These are phyloP conservation scores for Channallabes apus DNA, from an alignment of 2,797 vertebrate genomes.

Conservation along the genomic window DNA sequence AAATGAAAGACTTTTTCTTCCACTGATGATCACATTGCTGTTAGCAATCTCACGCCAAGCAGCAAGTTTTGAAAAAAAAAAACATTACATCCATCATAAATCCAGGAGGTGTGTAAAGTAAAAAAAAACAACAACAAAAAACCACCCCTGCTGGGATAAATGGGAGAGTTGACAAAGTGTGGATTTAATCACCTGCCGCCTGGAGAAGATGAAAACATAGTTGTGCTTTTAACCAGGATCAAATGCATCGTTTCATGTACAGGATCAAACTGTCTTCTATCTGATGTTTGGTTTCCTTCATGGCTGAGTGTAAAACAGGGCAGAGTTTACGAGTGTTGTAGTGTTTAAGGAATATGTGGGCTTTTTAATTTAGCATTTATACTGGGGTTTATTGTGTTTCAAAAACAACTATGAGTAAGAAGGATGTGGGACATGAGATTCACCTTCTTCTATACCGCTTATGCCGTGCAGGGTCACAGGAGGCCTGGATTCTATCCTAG, in stretches of 20 bases:
- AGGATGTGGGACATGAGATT: neutral
- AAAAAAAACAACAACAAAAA: neutral
- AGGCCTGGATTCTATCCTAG: too few relatives aligned
- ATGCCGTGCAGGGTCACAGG: too few relatives aligned
- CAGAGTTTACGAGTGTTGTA: neutral
- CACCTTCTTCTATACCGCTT: too few relatives aligned
- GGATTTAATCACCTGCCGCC: slow-evolving; percentile 10
- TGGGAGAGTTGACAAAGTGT: neutral
- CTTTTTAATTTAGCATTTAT: neutral
- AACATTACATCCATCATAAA: neutral
- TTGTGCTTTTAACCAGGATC: slow-evolving; percentile 16
- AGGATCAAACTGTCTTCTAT: slow-evolving; percentile 23
- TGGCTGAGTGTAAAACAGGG: neutral
- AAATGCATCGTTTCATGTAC: slow-evolving; percentile 19
- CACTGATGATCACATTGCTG: neutral
- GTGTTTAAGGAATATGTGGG: neutral
- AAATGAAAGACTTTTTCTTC: neutral
- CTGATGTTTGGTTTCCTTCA: slow-evolving; percentile 21
- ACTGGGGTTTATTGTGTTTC: neutral
- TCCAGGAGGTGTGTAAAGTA: neutral
- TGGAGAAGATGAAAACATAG: slow-evolving; percentile 5
- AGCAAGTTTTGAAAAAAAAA: neutral
- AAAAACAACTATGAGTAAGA: neutral
- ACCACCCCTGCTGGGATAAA: neutral
- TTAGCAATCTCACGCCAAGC: neutral